These are phyloP conservation scores for Dryocosmus kuriphilus DNA, from an alignment of 2,888 invertebrate species.

Conservation along the genomic window DNA sequence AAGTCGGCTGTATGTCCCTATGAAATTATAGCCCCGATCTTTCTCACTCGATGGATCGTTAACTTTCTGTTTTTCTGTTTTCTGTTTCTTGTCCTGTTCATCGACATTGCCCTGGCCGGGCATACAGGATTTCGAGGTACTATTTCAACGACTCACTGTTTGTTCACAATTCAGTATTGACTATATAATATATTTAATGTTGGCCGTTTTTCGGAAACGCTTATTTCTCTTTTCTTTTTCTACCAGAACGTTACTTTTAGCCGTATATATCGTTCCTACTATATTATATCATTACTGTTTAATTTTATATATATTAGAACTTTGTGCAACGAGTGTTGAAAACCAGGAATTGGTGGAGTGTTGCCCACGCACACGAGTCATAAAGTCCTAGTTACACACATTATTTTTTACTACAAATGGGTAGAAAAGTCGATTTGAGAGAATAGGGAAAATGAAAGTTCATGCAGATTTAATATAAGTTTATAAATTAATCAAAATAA, in stretches of 20 bases:
- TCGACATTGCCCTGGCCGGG: conserved; percentile 82
- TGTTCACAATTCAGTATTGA: conserved; percentile 52
- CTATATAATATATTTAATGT: conserved; percentile 67
- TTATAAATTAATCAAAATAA: no score
- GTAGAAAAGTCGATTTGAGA: no score
- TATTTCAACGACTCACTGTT: conserved; percentile 57
- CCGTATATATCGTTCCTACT: conserved; percentile 54
- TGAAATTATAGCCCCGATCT: conserved; percentile 52
- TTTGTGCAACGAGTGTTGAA: no score
- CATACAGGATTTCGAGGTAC: conserved; percentile 93
- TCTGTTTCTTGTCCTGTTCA: conserved; percentile 86
- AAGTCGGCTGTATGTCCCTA: background rate
- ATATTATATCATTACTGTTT: conserved; percentile 52
- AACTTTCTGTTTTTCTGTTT: conserved; percentile 81
- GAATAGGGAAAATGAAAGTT: no score
- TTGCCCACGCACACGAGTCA: no score
- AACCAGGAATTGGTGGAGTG: no score
- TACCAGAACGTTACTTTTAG: conserved; percentile 59
- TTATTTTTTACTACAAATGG: no score
- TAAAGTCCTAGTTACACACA: no score
- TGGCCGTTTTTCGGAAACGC: conserved; percentile 76
- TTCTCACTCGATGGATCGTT: conserved; percentile 60
- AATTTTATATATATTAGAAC: conserved; percentile 38
- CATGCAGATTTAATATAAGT: no score
- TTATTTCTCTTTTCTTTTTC: conserved; percentile 54